Conservation (phyloP, 1,140 invertebrate genomes). For the Scaptodrosophila lebanonensis region DNA sequence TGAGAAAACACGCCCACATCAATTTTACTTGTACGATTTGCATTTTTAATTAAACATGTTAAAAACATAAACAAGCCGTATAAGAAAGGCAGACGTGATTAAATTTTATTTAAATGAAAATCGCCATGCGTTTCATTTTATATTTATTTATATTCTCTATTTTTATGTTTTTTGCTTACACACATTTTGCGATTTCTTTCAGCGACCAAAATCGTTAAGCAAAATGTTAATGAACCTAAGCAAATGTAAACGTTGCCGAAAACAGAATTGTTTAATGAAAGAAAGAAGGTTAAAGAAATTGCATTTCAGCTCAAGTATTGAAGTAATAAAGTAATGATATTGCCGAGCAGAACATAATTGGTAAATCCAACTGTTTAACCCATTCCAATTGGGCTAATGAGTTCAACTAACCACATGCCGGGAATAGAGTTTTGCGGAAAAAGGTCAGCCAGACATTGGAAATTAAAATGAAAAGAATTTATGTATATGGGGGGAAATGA, state of each 20-base stretch:
- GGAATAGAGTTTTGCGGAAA: too few relatives aligned
- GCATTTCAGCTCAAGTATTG: too few relatives aligned
- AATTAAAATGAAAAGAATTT: too few relatives aligned
- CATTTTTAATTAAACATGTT: slow-evolving; percentile 50
- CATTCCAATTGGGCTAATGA: too few relatives aligned
- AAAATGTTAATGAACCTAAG: slow-evolving; percentile 67
- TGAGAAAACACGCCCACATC: slow-evolving; percentile 23
- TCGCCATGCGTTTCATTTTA: slow-evolving; percentile 33
- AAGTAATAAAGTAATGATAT: too few relatives aligned
- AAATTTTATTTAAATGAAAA: slow-evolving; percentile 51
- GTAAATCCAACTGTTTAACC: too few relatives aligned
- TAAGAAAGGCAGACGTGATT: slow-evolving; percentile 23
- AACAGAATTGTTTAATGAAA: slow-evolving; percentile 49
- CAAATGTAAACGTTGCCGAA: slow-evolving; percentile 47
- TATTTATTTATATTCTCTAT: background rate
- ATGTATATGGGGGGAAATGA: too few relatives aligned
- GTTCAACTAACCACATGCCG: too few relatives aligned
- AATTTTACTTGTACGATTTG: slow-evolving; percentile 39
- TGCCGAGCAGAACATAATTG: too few relatives aligned
- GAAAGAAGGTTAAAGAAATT: slow-evolving; percentile 44
- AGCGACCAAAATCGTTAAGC: slow-evolving; percentile 27
- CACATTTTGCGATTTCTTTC: slow-evolving; percentile 4
- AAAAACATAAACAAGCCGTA: slow-evolving; percentile 13
- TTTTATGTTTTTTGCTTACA: background rate
- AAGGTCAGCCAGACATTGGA: too few relatives aligned